Evolutionary conservation across 2,888 invertebrate genomes (phyloP).

Genomic region (Chesias legatella): DNA sequence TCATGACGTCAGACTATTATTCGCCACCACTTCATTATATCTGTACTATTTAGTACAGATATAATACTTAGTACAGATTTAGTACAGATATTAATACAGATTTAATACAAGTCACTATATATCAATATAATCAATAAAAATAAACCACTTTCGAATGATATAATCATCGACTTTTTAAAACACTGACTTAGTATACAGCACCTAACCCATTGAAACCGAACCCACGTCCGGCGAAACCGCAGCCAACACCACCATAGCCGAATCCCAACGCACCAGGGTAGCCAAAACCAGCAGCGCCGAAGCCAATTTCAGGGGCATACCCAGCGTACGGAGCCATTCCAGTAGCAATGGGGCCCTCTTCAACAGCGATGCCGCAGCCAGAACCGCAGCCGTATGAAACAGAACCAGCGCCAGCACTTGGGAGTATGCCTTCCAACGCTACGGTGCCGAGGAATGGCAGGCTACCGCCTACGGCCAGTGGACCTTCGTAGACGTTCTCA

Average conservation of each 20-base stretch:
- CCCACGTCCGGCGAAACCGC: conserved; percentile 12
- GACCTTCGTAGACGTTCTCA: conserved; percentile 42
- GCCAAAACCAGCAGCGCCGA: background rate
- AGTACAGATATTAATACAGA: too few relatives aligned
- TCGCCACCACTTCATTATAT: too few relatives aligned
- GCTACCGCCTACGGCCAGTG: conserved; percentile 38
- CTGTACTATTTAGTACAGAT: too few relatives aligned
- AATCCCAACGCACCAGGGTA: too few relatives aligned
- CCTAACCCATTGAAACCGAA: conserved; percentile 21
- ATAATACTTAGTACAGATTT: too few relatives aligned
- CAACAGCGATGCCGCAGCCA: conserved; percentile 36
- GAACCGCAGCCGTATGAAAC: conserved; percentile 45
- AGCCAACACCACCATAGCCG: background rate
- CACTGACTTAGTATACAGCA: too few relatives aligned
- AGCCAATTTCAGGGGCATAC: conserved; percentile 1
- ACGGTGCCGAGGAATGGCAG: conserved; percentile 47
- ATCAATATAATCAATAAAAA: too few relatives aligned
- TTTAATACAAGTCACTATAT: too few relatives aligned
- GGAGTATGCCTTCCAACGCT: conserved; percentile 40
- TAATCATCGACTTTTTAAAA: too few relatives aligned
- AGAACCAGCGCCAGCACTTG: conserved; percentile 43
- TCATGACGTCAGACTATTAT: too few relatives aligned
- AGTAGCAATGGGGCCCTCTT: conserved; percentile 31
- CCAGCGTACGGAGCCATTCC: conserved; percentile 16
- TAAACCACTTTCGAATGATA: too few relatives aligned